Evolutionary conservation across 2,888 invertebrate species (phyloP).

Genomic region (Coelinius sp.): DNA sequence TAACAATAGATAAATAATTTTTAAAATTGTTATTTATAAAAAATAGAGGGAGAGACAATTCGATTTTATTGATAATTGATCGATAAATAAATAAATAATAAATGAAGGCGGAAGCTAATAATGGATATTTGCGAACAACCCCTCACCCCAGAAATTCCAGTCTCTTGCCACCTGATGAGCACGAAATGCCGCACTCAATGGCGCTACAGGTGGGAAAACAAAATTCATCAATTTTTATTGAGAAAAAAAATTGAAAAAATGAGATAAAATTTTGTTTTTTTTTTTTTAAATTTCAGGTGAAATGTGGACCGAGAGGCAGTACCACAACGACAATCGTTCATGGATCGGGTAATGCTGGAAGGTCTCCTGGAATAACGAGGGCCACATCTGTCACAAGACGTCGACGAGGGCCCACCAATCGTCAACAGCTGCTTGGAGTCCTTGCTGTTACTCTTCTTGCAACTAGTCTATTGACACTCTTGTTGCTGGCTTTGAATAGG

Average conservation of each 20-base stretch:
- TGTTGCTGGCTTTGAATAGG: slow-evolving; percentile 59
- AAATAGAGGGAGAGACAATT: background rate
- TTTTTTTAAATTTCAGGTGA: slow-evolving; percentile 54
- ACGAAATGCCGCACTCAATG: slow-evolving; percentile 53
- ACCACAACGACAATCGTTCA: slow-evolving; percentile 57
- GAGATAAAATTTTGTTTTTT: background rate
- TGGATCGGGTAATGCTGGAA: slow-evolving; percentile 50
- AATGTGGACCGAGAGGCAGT: slow-evolving; percentile 58
- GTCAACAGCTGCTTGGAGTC: slow-evolving; percentile 60
- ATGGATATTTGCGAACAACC: slow-evolving; percentile 61
- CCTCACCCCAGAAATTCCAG: slow-evolving; percentile 56
- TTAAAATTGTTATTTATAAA: background rate
- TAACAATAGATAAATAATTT: background rate
- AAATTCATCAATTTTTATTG: background rate
- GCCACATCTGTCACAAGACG: slow-evolving; percentile 59
- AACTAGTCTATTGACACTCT: slow-evolving; percentile 59
- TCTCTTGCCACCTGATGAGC: slow-evolving; percentile 53
- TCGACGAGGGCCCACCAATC: slow-evolving; percentile 54
- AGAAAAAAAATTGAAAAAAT: too few relatives aligned
- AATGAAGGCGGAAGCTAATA: slow-evolving; percentile 63
- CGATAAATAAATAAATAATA: background rate
- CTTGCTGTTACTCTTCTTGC: slow-evolving; percentile 60
- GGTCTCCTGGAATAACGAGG: slow-evolving; percentile 55
- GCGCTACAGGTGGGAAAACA: slow-evolving; percentile 58
- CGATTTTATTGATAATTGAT: background rate